Evolutionary conservation across 1,140 invertebrate species (phyloP).

Genomic region (Micrasema minimum): DNA sequence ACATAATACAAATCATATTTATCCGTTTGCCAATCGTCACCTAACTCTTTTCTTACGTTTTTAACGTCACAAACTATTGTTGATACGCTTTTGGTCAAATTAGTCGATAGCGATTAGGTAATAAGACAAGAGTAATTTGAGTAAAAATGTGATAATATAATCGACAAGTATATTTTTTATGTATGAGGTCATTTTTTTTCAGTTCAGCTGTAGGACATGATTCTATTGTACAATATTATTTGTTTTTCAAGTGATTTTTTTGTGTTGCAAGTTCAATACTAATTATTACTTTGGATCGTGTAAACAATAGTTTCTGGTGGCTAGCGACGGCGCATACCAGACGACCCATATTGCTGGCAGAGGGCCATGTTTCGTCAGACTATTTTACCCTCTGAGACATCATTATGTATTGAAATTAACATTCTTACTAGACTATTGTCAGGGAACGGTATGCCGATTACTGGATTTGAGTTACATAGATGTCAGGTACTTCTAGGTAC

Average conservation of each 20-base stretch:
- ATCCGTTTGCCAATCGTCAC: slow-evolving; percentile 22
- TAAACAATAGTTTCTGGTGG: slow-evolving; percentile 23
- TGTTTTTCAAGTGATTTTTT: too few relatives aligned
- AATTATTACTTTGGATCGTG: neutral
- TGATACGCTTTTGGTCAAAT: too few relatives aligned
- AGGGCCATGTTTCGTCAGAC: slow-evolving; percentile 27
- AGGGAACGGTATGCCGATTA: slow-evolving; percentile 9
- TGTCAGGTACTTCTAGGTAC: too few relatives aligned
- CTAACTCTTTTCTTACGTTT: slow-evolving; percentile 3
- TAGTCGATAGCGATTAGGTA: too few relatives aligned
- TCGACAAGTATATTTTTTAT: too few relatives aligned
- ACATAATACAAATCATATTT: slow-evolving; percentile 22
- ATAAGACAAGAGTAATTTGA: too few relatives aligned
- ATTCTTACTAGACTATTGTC: slow-evolving; percentile 26
- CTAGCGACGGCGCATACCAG: slow-evolving; percentile 22
- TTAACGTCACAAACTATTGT: too few relatives aligned
- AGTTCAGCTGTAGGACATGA: neutral
- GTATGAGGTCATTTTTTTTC: too few relatives aligned
- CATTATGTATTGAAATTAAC: slow-evolving; percentile 28
- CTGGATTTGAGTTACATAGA: neutral
- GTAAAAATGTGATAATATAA: too few relatives aligned
- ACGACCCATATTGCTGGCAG: slow-evolving; percentile 24
- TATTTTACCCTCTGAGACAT: slow-evolving; percentile 31
- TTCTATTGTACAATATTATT: too few relatives aligned
- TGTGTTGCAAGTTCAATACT: neutral